Evolutionary conservation across 2,888 invertebrate genomes (phyloP).

Genomic region (Thumatha senex): DNA sequence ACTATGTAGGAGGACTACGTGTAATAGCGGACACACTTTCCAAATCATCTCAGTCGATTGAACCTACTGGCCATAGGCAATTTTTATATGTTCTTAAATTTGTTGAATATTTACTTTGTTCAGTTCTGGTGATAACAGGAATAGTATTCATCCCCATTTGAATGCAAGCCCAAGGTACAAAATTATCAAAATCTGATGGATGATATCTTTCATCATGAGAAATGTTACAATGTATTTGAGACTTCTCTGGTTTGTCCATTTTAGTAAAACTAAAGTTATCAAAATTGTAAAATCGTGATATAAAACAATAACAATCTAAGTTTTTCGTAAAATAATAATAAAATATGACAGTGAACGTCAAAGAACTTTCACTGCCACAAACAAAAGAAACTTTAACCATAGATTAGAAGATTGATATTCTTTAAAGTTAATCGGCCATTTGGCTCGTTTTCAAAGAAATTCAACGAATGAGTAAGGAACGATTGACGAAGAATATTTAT

Average conservation of each 20-base stretch:
- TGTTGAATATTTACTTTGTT: constrained; percentile 2
- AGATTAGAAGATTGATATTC: too few species aligned
- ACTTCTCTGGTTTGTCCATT: constrained; percentile 1
- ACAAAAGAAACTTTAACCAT: too few species aligned
- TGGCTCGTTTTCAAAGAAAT: too few species aligned
- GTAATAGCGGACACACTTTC: too few species aligned
- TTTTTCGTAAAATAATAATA: not conserved
- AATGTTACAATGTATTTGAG: not conserved
- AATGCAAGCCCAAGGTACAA: constrained; percentile 6
- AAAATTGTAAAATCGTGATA: not conserved
- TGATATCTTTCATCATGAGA: not conserved
- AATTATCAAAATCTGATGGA: constrained; percentile 6
- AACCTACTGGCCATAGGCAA: too few species aligned
- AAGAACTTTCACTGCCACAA: too few species aligned
- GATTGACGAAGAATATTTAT: too few species aligned
- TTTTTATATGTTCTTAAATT: too few species aligned
- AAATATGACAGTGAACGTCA: not conserved
- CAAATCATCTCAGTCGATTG: too few species aligned
- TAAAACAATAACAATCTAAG: not conserved
- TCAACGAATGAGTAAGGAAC: too few species aligned
- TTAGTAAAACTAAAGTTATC: not conserved
- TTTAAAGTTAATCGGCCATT: too few species aligned
- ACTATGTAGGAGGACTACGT: too few species aligned
- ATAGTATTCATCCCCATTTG: not conserved
- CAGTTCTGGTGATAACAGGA: not conserved